Percentiles rank a stretch among this genome's conserved stretches.
Evolutionary conservation across 2,113 vertebrate genomes (phyloP).

Genomic region (Cisticola juncidis): DNA sequence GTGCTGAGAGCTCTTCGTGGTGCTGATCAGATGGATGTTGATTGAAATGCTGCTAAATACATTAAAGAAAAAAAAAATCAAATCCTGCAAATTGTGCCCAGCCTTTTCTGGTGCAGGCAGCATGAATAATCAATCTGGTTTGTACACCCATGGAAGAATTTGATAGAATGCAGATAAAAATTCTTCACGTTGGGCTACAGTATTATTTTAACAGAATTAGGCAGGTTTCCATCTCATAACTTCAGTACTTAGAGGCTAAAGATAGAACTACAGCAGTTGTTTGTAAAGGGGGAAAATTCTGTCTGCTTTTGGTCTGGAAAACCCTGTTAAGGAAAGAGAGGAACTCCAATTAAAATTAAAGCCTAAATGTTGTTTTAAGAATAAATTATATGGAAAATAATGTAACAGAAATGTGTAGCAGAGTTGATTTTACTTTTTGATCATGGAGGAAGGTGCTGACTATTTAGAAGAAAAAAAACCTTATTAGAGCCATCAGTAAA

Average conservation of each 20-base stretch:
- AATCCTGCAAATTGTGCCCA: neutral
- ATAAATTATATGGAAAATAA: conserved; percentile 34
- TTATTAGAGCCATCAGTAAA: conserved; percentile 65
- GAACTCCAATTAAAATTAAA: conserved; percentile 51
- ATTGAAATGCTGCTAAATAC: conserved; percentile 9
- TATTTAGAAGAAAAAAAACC: conserved; percentile 51
- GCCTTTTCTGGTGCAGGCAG: neutral
- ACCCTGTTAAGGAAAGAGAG: neutral
- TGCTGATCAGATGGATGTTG: neutral
- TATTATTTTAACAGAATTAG: neutral
- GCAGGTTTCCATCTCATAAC: neutral
- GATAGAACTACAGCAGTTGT: neutral
- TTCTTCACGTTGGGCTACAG: neutral
- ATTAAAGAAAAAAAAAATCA: neutral
- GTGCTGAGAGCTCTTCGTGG: neutral
- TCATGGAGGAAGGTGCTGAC: conserved; percentile 44
- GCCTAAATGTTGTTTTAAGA: conserved; percentile 35
- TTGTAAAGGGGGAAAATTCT: neutral
- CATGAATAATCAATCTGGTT: neutral
- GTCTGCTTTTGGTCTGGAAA: neutral
- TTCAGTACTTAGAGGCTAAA: neutral
- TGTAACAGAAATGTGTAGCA: neutral
- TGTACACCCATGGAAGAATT: neutral
- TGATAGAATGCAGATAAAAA: neutral
- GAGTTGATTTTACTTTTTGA: conserved; percentile 64